Conservation (phyloP, 2,888 invertebrate species). For the Orchesellides sinensis region DNA sequence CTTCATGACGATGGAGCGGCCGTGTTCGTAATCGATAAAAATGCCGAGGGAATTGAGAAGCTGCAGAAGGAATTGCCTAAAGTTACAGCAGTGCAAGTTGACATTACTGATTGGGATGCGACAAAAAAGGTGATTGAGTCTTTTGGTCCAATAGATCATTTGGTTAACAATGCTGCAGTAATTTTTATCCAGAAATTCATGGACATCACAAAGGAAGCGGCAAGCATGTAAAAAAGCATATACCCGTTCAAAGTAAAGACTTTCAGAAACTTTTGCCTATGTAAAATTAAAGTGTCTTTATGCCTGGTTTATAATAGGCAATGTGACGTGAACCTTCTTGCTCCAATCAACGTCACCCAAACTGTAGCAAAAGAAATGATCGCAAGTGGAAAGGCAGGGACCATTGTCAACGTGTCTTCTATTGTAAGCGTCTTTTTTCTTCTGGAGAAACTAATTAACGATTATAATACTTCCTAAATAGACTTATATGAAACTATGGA, state of each 20-base stretch:
- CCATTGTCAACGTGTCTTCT: conserved; percentile 52
- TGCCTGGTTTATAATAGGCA: too few species aligned
- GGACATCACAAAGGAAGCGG: conserved; percentile 4
- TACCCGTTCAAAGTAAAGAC: background rate
- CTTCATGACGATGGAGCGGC: conserved; percentile 26
- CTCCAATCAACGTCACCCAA: background rate
- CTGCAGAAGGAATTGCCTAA: conserved; percentile 15
- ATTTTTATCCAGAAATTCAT: background rate
- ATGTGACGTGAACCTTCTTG: background rate
- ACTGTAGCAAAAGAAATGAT: conserved; percentile 11
- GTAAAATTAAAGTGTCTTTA: background rate
- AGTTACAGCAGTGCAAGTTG: conserved; percentile 13
- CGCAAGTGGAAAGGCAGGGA: background rate
- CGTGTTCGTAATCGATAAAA: conserved; percentile 21
- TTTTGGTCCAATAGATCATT: conserved; percentile 14
- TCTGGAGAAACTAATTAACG: background rate
- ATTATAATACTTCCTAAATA: background rate
- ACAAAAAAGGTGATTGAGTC: conserved; percentile 12
- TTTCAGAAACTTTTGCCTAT: background rate
- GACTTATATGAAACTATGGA: too few species aligned
- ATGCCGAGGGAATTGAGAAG: background rate
- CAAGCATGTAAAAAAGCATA: background rate
- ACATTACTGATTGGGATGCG: conserved; percentile 20
- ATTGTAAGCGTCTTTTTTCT: background rate
- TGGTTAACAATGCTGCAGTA: background rate